Conservation (phyloP, 2,797 vertebrate species). For the Decapterus maruadsi region DNA sequence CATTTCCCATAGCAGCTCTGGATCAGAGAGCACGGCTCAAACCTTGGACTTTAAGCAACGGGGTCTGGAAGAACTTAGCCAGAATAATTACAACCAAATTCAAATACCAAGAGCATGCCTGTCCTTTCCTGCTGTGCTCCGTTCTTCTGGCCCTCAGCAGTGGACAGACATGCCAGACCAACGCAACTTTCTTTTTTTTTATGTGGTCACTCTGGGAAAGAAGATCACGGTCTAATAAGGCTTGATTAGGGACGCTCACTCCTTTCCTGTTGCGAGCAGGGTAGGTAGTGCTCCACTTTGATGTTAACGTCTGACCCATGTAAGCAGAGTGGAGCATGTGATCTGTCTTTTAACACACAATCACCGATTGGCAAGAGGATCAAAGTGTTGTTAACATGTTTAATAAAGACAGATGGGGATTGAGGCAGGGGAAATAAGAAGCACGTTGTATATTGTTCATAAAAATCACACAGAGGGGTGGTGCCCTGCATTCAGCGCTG, state of each 20-base stretch:
- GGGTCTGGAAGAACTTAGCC: slow-evolving; percentile 81
- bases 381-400: slow-evolving; percentile 65
- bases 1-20: slow-evolving; percentile 67
- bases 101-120: slow-evolving; percentile 70
- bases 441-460: slow-evolving; percentile 46
- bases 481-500: slow-evolving; percentile 22
- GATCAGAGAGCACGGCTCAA: slow-evolving; percentile 71
- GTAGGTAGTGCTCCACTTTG: slow-evolving; percentile 65
- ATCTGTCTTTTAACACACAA: slow-evolving; percentile 76
- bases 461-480: slow-evolving; percentile 56
- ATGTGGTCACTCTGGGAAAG: slow-evolving; percentile 71
- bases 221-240: slow-evolving; percentile 62
- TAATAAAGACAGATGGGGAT: slow-evolving; percentile 74
- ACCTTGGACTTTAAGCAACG: slow-evolving; percentile 57
- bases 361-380: slow-evolving; percentile 71
- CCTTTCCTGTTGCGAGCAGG: slow-evolving; percentile 51
- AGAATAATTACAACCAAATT: slow-evolving; percentile 82
- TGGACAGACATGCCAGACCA: slow-evolving; percentile 58
- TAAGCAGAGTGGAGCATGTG: slow-evolving; percentile 54
- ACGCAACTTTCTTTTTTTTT: slow-evolving; percentile 41
- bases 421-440: slow-evolving; percentile 40
- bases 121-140: slow-evolving; percentile 42
- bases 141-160: slow-evolving; percentile 50
- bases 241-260: slow-evolving; percentile 71
- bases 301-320: slow-evolving; percentile 59